phyloP scores from a whole-genome alignment of 2,888 invertebrate genomes.

The Pollenia amentaria region DNA sequence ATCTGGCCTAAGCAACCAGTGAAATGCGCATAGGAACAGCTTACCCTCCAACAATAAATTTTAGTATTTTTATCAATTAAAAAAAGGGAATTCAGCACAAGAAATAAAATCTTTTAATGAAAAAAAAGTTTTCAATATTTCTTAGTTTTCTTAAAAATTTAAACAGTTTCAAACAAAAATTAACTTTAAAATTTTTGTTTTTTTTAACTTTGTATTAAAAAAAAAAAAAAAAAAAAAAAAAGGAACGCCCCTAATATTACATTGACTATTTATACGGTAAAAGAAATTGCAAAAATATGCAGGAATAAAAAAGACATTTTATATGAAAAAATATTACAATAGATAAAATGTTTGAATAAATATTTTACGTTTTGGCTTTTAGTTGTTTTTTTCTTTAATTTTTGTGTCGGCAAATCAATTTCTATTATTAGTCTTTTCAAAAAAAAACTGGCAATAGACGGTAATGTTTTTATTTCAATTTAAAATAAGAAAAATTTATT shows the following conservation, averaged over 20 bases:
- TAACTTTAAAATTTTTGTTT: neutral
- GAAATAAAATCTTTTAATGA: too few species aligned
- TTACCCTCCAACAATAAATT: too few species aligned
- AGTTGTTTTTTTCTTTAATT: neutral
- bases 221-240: too few species aligned
- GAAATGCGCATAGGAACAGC: too few species aligned
- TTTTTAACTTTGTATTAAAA: neutral
- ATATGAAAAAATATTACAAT: conserved; percentile 47
- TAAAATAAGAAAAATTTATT: conserved; percentile 21
- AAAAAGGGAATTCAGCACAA: too few species aligned
- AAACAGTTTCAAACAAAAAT: neutral
- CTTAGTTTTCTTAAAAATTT: too few species aligned
- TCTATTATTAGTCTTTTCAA: conserved; percentile 69
- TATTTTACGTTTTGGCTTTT: conserved; percentile 39
- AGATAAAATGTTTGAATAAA: conserved; percentile 57
- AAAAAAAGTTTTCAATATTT: too few species aligned
- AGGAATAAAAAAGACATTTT: conserved; percentile 4
- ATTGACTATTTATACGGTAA: conserved; percentile 62
- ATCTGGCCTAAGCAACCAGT: too few species aligned
- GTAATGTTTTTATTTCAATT: conserved; percentile 40
- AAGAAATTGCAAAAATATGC: conserved; percentile 39
- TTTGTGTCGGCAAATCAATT: conserved; percentile 59
- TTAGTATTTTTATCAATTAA: too few species aligned
- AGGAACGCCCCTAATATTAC: conserved; percentile 44
- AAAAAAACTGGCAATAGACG: conserved; percentile 56